These are phyloP conservation scores for Strigamia transsilvanica DNA, from an alignment of 2,888 invertebrate species.

Conservation along the genomic window DNA sequence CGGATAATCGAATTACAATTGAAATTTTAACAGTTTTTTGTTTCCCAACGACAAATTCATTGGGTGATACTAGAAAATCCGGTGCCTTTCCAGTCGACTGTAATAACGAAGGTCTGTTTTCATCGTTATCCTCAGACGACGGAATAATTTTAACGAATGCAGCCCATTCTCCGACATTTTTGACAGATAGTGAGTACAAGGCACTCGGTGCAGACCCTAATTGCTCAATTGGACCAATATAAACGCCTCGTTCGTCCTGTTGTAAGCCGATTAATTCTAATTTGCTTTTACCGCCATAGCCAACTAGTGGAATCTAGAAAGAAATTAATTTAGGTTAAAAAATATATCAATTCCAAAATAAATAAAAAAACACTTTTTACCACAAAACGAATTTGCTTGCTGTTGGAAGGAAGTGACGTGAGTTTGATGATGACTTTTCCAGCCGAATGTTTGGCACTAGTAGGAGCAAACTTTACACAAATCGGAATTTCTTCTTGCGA, in stretches of 20 bases:
- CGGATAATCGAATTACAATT: background rate
- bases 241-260: background rate
- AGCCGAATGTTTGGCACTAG: background rate
- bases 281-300: conserved; percentile 46
- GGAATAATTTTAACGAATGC: conserved; percentile 45
- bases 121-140: background rate
- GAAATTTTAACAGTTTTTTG: conserved; percentile 1
- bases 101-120: background rate
- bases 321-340: background rate
- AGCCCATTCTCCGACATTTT: conserved; percentile 37
- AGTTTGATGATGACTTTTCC: conserved; percentile 33
- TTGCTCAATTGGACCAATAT: background rate
- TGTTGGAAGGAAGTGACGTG: background rate
- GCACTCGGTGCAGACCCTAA: background rate
- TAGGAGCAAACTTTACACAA: conserved; percentile 4
- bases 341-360: background rate
- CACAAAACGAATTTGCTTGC: conserved; percentile 29
- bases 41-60: conserved; percentile 30
- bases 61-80: background rate
- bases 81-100: background rate
- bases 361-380: background rate
- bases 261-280: conserved; percentile 16
- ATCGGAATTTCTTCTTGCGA: conserved; percentile 11
- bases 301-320: conserved; percentile 37
- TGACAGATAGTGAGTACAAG: background rate